These are phyloP conservation scores for Andrena praecox DNA, from an alignment of 2,888 invertebrate genomes.

Conservation along the genomic window DNA sequence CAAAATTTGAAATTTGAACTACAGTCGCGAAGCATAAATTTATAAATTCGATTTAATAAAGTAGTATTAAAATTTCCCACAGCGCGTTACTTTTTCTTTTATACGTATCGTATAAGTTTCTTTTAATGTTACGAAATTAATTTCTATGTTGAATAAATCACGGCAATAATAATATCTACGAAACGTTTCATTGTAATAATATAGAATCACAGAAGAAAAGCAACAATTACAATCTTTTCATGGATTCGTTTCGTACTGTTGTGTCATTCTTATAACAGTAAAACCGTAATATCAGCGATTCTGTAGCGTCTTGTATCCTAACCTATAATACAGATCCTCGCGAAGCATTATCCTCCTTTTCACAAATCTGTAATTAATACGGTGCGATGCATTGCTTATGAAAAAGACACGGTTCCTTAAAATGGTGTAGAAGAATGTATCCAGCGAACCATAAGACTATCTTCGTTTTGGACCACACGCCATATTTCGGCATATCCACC, in stretches of 20 bases:
- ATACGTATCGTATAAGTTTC: not conserved
- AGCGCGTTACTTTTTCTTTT: not conserved
- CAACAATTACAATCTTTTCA: not conserved
- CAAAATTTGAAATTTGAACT: constrained; percentile 36
- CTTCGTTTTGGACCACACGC: constrained; percentile 97
- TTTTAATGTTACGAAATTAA: not conserved
- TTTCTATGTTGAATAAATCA: not conserved
- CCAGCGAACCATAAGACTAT: constrained; percentile 97
- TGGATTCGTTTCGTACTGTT: not conserved
- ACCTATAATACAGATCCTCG: constrained; percentile 38
- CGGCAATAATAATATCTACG: not conserved
- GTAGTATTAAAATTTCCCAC: not conserved
- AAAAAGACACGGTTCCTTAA: constrained; percentile 24
- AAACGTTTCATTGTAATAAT: not conserved
- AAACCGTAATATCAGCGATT: not conserved
- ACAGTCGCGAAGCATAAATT: not conserved
- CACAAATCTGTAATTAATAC: constrained; percentile 29
- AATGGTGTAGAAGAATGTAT: constrained; percentile 86
- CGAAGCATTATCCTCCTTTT: constrained; percentile 19
- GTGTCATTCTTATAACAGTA: not conserved
- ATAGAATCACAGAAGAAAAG: not conserved
- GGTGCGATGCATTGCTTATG: not conserved
- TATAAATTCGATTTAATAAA: not conserved
- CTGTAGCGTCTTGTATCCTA: constrained; percentile 24
- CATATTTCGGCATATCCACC: constrained; percentile 94